A percentile compares a stretch with the other conserved stretches of the same genome.
Evolutionary conservation across 2,797 vertebrate genomes (phyloP).

Genomic region (Scyliorhinus canicula): DNA sequence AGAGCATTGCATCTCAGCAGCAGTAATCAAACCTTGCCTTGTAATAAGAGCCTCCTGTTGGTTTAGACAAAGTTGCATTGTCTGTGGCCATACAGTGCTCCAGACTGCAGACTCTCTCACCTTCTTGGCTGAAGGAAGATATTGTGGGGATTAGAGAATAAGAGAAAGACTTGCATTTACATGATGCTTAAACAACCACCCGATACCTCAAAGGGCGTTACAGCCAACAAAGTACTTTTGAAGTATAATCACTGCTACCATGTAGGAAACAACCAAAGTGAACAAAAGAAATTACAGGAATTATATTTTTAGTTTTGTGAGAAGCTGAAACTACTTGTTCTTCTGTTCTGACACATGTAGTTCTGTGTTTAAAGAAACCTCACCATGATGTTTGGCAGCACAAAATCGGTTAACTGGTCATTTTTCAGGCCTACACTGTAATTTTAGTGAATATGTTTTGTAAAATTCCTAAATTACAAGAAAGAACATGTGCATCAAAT

Average conservation of each 20-base stretch:
- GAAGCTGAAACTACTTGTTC: background rate
- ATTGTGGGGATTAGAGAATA: background rate
- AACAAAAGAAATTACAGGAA: background rate
- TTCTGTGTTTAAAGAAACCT: background rate
- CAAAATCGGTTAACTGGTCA: background rate
- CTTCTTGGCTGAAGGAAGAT: background rate
- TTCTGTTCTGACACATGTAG: background rate
- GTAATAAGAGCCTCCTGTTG: slow-evolving; percentile 19
- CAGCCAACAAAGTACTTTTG: background rate
- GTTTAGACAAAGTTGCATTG: slow-evolving; percentile 25
- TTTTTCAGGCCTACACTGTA: background rate
- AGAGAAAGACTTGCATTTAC: background rate
- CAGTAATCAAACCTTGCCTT: background rate
- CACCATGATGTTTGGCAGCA: background rate
- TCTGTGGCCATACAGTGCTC: background rate
- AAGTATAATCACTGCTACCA: background rate
- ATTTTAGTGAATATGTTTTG: background rate
- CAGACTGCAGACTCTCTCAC: background rate
- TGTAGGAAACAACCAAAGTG: background rate
- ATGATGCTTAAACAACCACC: background rate
- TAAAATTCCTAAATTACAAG: background rate
- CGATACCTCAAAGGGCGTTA: background rate
- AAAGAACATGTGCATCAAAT: background rate
- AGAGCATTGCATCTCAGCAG: background rate
- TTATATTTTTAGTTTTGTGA: background rate